phyloP scores from a whole-genome alignment of 2,113 vertebrate genomes.

The Pelmatolapia mariae region DNA sequence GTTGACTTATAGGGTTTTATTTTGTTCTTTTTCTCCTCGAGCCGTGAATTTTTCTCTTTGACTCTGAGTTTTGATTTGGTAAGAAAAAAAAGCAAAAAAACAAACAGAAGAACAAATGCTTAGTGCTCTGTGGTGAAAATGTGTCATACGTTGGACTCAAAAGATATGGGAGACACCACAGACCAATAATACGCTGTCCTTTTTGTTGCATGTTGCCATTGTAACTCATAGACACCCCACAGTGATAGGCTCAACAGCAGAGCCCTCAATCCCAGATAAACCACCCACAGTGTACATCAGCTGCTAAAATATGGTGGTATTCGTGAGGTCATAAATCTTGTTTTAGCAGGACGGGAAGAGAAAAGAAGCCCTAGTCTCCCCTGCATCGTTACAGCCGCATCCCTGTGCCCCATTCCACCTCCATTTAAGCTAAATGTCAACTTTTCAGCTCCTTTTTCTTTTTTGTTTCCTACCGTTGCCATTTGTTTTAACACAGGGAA shows the following conservation, averaged over 20 bases:
- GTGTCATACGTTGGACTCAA: neutral
- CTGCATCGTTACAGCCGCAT: constrained; percentile 69
- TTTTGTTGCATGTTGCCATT: constrained; percentile 33
- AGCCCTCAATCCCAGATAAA: constrained; percentile 75
- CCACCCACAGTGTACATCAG: constrained; percentile 69
- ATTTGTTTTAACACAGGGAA: constrained; percentile 68
- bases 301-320: constrained; percentile 74
- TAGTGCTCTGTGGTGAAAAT: neutral
- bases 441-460: constrained; percentile 52
- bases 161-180: neutral
- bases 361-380: constrained; percentile 61
- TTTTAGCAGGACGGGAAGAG: constrained; percentile 59
- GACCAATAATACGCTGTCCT: constrained; percentile 10
- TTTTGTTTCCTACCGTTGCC: constrained; percentile 53
- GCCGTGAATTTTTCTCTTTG: neutral
- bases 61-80: neutral
- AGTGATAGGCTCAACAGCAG: constrained; percentile 66
- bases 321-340: constrained; percentile 74
- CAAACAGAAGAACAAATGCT: neutral
- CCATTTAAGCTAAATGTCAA: constrained; percentile 80
- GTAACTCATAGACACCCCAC: constrained; percentile 60
- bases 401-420: constrained; percentile 70
- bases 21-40: neutral
- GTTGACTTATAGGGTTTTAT: neutral
- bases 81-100: neutral